Conservation (phyloP, 2,797 vertebrate genomes). For the Tauraco hartlaubi region DNA sequence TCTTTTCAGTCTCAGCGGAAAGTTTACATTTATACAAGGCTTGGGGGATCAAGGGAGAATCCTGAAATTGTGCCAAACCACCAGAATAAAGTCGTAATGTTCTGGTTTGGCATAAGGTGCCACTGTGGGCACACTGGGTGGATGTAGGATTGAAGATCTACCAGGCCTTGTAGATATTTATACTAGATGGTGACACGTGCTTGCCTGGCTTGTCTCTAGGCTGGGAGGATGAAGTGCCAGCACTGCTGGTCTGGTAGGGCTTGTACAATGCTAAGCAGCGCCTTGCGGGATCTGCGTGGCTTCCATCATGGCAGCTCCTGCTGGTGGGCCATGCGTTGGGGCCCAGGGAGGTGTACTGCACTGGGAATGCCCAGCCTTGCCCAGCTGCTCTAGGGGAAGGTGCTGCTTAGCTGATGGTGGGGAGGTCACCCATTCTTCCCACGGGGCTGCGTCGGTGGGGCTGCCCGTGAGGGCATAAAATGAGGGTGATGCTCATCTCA, state of each 20-base stretch:
- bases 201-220: neutral
- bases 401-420: neutral
- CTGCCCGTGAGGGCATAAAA: neutral
- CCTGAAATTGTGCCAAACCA: neutral
- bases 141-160: neutral
- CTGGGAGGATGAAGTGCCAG: neutral
- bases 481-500: neutral
- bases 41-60: neutral
- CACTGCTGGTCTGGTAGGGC: neutral
- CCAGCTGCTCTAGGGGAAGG: neutral
- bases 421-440: neutral
- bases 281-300: neutral
- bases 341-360: neutral
- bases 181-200: neutral
- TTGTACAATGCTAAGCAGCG: neutral
- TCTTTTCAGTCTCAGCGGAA: neutral
- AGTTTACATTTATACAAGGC: neutral
- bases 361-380: too few species aligned
- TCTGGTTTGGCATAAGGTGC: neutral
- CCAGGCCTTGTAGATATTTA: neutral
- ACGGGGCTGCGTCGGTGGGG: fast-evolving
- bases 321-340: neutral
- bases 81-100: neutral
- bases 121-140: neutral
- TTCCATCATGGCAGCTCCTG: neutral